Percentiles rank a stretch among this genome's conserved stretches.
Conservation (phyloP, 1,140 invertebrate species). For the Myzus persicae region DNA sequence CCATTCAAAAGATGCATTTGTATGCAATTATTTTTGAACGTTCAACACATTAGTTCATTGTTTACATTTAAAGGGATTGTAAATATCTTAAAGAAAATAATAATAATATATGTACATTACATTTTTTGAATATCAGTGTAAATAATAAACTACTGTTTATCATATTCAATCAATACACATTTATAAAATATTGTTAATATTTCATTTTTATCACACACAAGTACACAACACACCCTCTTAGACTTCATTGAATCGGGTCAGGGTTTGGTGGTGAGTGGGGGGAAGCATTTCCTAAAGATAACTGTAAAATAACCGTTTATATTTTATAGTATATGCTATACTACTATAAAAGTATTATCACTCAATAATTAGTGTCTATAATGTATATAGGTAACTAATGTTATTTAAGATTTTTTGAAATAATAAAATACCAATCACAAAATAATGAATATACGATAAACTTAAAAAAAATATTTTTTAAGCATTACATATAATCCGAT, state of each 20-base stretch:
- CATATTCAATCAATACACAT: neutral
- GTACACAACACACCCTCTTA: neutral
- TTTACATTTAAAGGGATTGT: neutral
- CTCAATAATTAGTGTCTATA: neutral
- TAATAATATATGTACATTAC: neutral
- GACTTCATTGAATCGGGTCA: neutral
- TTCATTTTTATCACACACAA: neutral
- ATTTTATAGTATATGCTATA: too few species aligned
- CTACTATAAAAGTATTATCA: neutral
- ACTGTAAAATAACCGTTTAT: neutral
- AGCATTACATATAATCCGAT: too few species aligned
- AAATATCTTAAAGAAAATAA: neutral
- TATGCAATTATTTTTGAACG: neutral
- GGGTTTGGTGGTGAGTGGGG: too few species aligned
- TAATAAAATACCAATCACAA: neutral
- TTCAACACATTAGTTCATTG: neutral
- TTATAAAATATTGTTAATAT: neutral
- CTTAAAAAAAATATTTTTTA: too few species aligned
- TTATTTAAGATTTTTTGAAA: neutral
- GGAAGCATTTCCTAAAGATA: neutral
- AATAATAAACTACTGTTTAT: neutral
- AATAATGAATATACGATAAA: neutral
- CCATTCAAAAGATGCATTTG: neutral
- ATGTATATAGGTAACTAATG: neutral
- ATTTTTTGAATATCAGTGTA: neutral